These are phyloP conservation scores for Serripes groenlandicus DNA, from an alignment of 2,888 invertebrate species.

Conservation along the genomic window DNA sequence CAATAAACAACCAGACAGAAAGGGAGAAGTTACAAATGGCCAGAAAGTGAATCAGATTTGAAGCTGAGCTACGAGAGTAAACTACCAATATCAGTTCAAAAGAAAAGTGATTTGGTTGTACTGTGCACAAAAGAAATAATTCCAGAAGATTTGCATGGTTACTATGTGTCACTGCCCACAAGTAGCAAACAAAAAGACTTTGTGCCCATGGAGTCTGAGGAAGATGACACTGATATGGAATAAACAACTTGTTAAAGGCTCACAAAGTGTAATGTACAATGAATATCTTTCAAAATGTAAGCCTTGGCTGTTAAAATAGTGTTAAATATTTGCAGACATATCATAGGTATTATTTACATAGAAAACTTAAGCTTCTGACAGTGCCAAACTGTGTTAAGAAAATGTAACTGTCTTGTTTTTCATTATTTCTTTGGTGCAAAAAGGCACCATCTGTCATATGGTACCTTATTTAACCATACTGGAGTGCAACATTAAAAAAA, in stretches of 20 bases:
- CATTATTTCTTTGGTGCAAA: background rate
- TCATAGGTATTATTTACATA: background rate
- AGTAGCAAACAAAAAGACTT: conserved; percentile 33
- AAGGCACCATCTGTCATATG: background rate
- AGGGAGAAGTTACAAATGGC: conserved; percentile 11
- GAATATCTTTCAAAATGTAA: no score
- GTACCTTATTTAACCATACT: background rate
- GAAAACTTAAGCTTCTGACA: background rate
- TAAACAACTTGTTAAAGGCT: background rate
- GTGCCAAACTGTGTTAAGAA: background rate
- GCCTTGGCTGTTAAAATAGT: background rate
- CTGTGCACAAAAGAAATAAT: conserved; percentile 39
- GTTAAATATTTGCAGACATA: background rate
- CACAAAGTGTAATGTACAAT: no score
- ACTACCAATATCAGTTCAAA: conserved; percentile 35
- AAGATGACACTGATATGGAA: conserved; percentile 38
- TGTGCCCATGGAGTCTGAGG: conserved; percentile 28
- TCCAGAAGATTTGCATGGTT: conserved; percentile 37
- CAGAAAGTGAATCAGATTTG: conserved; percentile 20
- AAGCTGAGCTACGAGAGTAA: conserved; percentile 14
- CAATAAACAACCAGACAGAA: conserved; percentile 19
- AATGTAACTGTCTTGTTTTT: background rate
- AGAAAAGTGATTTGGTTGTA: conserved; percentile 44
- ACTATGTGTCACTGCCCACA: conserved; percentile 21
- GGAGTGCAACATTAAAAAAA: background rate